These are phyloP conservation scores for Halcyon senegalensis DNA, from an alignment of 2,113 vertebrate genomes.

Conservation along the genomic window DNA sequence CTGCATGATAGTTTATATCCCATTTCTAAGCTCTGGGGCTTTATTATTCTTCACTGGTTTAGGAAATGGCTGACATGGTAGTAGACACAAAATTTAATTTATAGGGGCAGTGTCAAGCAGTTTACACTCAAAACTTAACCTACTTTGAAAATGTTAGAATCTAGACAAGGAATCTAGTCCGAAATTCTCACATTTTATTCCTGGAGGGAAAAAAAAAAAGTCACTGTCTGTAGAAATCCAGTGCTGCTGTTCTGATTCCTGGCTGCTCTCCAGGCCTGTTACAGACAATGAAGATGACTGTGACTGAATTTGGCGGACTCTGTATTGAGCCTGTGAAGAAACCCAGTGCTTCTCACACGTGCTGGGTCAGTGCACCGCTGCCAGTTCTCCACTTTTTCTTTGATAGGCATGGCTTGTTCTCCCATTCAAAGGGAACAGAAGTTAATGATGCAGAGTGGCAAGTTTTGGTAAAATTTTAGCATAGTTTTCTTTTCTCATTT, in stretches of 20 bases:
- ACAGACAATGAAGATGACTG: neutral
- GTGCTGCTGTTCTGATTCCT: neutral
- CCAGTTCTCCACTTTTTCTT: neutral
- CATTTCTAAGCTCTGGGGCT: neutral
- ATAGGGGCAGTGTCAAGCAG: constrained; percentile 21
- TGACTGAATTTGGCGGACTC: neutral
- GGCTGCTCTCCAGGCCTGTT: neutral
- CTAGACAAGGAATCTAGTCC: neutral
- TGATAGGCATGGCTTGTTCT: neutral
- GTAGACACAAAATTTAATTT: constrained; percentile 27
- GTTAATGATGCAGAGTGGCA: neutral
- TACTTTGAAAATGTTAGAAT: constrained; percentile 33
- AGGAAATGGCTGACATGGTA: neutral
- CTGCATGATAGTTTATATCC: neutral
- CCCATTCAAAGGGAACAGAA: neutral
- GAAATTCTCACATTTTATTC: neutral
- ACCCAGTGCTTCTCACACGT: neutral
- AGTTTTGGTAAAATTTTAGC: neutral
- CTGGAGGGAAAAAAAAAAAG: fast-evolving
- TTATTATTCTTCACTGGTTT: constrained; percentile 27
- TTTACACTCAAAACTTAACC: constrained; percentile 35
- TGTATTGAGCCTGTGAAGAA: neutral
- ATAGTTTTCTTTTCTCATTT: neutral
- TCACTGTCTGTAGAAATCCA: neutral
- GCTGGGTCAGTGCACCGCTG: neutral